Conservation (phyloP, 2,113 vertebrate genomes). For the Rana temporaria region DNA sequence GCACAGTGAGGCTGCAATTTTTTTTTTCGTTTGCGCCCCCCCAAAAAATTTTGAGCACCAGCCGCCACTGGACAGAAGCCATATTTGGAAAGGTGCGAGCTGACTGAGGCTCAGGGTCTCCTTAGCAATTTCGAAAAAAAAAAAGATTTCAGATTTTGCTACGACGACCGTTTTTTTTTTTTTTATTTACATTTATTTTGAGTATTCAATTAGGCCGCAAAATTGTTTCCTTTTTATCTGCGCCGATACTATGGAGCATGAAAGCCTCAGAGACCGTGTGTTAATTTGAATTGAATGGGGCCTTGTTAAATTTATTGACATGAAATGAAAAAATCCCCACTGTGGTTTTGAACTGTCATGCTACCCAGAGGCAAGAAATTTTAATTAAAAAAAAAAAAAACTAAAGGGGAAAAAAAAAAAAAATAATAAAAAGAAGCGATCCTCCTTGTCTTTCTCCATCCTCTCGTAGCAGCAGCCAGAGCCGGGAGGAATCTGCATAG, state of each 20-base stretch:
- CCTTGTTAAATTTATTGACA: slow-evolving; percentile 69
- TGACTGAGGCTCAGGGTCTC: too few relatives aligned
- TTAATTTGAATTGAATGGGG: slow-evolving; percentile 64
- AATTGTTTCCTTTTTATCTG: slow-evolving; percentile 55
- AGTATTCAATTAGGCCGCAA: slow-evolving; percentile 33
- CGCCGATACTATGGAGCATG: slow-evolving; percentile 45
- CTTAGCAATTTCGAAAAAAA: neutral
- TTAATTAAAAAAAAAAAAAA: slow-evolving; percentile 67
- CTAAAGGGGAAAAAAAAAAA: slow-evolving; percentile 26
- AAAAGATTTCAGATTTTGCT: neutral
- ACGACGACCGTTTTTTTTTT: neutral
- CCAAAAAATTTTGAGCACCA: too few relatives aligned
- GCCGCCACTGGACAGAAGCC: too few relatives aligned
- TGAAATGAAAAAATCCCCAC: slow-evolving; percentile 63
- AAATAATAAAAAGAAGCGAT: slow-evolving; percentile 6
- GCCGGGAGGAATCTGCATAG: slow-evolving; percentile 11
- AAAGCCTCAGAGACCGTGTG: slow-evolving; percentile 58
- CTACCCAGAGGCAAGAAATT: slow-evolving; percentile 67
- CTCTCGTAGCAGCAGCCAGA: slow-evolving; percentile 5
- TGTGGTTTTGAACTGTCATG: slow-evolving; percentile 63
- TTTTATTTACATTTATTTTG: slow-evolving; percentile 42
- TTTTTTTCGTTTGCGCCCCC: too few relatives aligned
- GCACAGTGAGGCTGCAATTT: too few relatives aligned
- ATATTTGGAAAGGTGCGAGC: too few relatives aligned
- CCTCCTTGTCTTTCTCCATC: slow-evolving; percentile 1